A percentile compares a stretch with the other conserved stretches of the same genome.
These are phyloP conservation scores for Ramphastos sulfuratus DNA, from an alignment of 2,113 vertebrate species.

Conservation along the genomic window DNA sequence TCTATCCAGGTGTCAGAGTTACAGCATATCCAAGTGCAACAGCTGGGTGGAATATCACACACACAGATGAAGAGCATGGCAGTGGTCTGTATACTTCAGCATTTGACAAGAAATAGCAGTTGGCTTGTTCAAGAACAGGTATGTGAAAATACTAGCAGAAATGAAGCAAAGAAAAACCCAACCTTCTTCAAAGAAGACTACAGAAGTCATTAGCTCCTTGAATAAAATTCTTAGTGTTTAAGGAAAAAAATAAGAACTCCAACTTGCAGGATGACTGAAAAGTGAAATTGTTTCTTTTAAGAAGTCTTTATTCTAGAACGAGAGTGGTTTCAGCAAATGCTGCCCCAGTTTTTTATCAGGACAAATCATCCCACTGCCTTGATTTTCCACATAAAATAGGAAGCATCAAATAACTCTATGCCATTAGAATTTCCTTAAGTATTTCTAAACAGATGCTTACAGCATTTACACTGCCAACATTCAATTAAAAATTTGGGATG, in stretches of 20 bases:
- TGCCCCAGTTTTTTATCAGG: neutral
- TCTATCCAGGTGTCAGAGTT: neutral
- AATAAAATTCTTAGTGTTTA: constrained; percentile 28
- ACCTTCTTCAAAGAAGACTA: neutral
- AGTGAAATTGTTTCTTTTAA: neutral
- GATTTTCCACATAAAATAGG: neutral
- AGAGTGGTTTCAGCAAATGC: neutral
- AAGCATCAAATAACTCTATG: neutral
- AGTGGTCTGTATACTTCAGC: neutral
- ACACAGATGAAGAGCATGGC: neutral
- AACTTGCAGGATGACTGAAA: neutral
- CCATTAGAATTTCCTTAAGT: neutral
- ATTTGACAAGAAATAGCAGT: neutral
- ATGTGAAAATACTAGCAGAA: neutral
- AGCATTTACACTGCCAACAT: neutral
- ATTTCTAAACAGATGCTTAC: neutral
- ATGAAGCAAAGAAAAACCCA: neutral
- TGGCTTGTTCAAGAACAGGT: neutral
- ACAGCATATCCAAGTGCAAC: constrained; percentile 17
- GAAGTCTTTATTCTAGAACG: neutral
- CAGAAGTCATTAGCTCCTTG: neutral
- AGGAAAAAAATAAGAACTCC: neutral
- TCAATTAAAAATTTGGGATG: neutral
- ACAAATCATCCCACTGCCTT: neutral
- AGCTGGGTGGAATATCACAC: neutral